Percentiles rank a stretch among this genome's conserved stretches.
phyloP scores from a whole-genome alignment of 2,113 vertebrate genomes.

The Corvus hawaiiensis region DNA sequence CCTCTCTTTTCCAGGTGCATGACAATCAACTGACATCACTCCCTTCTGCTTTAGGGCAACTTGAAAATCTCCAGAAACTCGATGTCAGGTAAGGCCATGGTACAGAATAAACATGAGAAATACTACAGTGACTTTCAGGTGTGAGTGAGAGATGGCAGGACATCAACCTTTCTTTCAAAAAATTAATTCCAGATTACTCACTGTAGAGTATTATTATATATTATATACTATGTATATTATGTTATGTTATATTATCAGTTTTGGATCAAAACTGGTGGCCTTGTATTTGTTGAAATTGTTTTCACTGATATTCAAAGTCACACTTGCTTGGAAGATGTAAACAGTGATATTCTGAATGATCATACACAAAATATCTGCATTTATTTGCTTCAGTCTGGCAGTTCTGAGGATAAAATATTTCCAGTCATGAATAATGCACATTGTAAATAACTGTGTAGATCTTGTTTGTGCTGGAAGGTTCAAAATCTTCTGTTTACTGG shows the following conservation, averaged over 20 bases:
- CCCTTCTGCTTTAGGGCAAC: slow-evolving; percentile 81
- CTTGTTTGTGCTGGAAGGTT: background rate
- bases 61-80: slow-evolving; percentile 89
- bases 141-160: background rate
- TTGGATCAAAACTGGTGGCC: background rate
- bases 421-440: background rate
- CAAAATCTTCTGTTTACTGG: background rate
- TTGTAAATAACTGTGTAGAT: background rate
- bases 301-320: background rate
- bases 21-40: slow-evolving; percentile 88
- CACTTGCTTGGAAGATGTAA: background rate
- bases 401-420: background rate
- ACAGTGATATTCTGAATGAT: background rate
- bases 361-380: background rate
- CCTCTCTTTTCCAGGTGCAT: slow-evolving; percentile 80
- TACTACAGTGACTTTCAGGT: background rate
- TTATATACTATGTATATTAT: no score
- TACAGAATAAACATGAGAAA: background rate
- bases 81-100: slow-evolving; percentile 71
- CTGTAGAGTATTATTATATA: background rate
- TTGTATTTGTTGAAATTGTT: background rate
- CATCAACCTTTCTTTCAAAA: background rate
- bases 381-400: background rate
- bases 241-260: fast-evolving
- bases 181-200: background rate